Evolutionary conservation across 2,888 invertebrate species (phyloP).

Genomic region (Calephelis perditalis): DNA sequence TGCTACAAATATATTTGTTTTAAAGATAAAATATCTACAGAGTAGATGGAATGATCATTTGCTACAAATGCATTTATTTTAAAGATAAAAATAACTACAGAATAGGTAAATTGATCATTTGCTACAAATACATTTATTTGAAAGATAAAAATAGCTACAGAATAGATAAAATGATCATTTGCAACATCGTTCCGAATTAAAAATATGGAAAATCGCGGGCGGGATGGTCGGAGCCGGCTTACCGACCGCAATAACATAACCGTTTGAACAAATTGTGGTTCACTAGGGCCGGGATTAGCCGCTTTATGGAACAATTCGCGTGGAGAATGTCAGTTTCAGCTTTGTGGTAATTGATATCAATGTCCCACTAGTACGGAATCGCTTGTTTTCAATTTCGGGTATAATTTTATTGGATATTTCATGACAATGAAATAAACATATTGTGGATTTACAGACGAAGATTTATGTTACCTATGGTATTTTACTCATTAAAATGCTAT

Average conservation of each 20-base stretch:
- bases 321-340: conserved; percentile 36
- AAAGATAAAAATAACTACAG: too few species aligned
- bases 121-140: background rate
- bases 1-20: background rate
- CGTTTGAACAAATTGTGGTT: conserved; percentile 74
- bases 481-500: too few species aligned
- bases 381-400: too few species aligned
- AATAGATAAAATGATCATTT: conserved; percentile 2
- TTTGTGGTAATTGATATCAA: conserved; percentile 72
- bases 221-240: conserved; percentile 51
- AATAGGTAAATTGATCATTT: too few species aligned
- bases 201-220: conserved; percentile 48
- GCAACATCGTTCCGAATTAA: conserved; percentile 10
- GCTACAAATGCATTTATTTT: too few species aligned
- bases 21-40: background rate
- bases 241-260: conserved; percentile 75
- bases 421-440: too few species aligned
- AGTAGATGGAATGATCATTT: background rate
- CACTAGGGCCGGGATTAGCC: conserved; percentile 65
- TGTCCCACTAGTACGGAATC: conserved; percentile 39
- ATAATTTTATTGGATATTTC: too few species aligned
- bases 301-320: conserved; percentile 69
- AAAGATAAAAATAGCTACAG: background rate
- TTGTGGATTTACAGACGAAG: too few species aligned
- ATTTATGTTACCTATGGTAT: too few species aligned